Percentiles rank a stretch among this genome's conserved stretches.
These are phyloP conservation scores for Micrasema minimum DNA, from an alignment of 1,140 invertebrate species.

Conservation along the genomic window DNA sequence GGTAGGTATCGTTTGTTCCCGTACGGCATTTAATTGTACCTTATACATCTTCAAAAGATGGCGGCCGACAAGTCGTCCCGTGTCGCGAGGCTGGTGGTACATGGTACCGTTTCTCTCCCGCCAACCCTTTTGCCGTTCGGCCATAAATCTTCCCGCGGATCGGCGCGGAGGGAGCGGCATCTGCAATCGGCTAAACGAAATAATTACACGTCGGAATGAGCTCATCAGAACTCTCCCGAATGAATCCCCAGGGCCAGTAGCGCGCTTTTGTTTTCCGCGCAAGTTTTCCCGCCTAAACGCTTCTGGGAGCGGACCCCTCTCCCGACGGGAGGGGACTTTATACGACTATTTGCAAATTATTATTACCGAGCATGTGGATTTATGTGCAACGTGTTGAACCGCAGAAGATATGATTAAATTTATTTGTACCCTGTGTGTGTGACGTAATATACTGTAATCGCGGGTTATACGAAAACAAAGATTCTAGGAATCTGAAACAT, in stretches of 20 bases:
- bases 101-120: slow-evolving; percentile 1
- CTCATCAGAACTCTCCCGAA: slow-evolving; percentile 51
- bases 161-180: slow-evolving; percentile 44
- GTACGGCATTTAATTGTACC: slow-evolving; percentile 11
- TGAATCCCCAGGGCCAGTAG: slow-evolving; percentile 44
- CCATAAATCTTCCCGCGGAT: slow-evolving; percentile 48
- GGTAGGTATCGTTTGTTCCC: background rate
- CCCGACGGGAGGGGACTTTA: slow-evolving; percentile 21
- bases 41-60: slow-evolving; percentile 19
- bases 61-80: slow-evolving; percentile 19
- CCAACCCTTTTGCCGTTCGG: slow-evolving; percentile 50
- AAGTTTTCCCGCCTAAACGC: slow-evolving; percentile 41
- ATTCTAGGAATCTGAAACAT: background rate
- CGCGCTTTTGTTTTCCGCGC: slow-evolving; percentile 28
- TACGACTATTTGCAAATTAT: slow-evolving; percentile 43
- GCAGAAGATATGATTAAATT: slow-evolving; percentile 20
- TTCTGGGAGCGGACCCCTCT: slow-evolving; percentile 2
- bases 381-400: slow-evolving; percentile 39
- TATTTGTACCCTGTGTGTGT: slow-evolving; percentile 20
- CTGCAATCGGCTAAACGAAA: slow-evolving; percentile 54
- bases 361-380: slow-evolving; percentile 36
- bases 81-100: slow-evolving; percentile 9
- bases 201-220: slow-evolving; percentile 55
- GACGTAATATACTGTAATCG: background rate
- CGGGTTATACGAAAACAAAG: background rate